These are phyloP conservation scores for Papilio elwesi DNA, from an alignment of 2,888 invertebrate species.

Conservation along the genomic window DNA sequence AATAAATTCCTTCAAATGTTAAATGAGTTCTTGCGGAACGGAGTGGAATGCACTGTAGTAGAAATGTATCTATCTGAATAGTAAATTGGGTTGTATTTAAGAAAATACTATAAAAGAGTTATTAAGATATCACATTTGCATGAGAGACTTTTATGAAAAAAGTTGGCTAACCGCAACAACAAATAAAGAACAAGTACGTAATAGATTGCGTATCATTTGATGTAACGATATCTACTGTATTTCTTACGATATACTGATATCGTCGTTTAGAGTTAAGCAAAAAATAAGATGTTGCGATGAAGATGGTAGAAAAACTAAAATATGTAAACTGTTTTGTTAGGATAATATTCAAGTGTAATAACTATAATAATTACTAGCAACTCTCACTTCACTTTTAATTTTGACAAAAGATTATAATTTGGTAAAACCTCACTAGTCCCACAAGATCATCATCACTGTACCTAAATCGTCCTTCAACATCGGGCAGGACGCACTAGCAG, in stretches of 20 bases:
- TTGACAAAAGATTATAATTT: no score
- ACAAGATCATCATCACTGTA: no score
- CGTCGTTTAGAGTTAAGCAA: neutral
- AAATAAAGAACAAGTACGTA: conserved; percentile 14
- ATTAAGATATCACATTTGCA: neutral
- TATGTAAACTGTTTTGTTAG: no score
- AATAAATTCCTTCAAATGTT: no score
- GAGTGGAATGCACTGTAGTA: no score
- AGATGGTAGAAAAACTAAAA: neutral
- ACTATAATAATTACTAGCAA: no score
- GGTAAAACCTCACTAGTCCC: no score
- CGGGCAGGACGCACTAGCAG: neutral
- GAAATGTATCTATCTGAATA: no score
- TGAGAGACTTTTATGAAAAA: neutral
- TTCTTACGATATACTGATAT: conserved; percentile 8
- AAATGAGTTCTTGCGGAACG: no score
- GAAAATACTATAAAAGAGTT: neutral
- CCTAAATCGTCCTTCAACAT: neutral
- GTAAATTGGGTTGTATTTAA: no score
- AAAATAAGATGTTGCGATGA: neutral
- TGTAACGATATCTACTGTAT: conserved; percentile 7
- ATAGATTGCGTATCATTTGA: conserved; percentile 4
- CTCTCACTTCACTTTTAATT: no score
- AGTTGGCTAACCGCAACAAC: neutral
- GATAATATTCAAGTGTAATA: no score